Conservation (phyloP, 2,888 invertebrate genomes). For the Alloscopus bannaensis region DNA sequence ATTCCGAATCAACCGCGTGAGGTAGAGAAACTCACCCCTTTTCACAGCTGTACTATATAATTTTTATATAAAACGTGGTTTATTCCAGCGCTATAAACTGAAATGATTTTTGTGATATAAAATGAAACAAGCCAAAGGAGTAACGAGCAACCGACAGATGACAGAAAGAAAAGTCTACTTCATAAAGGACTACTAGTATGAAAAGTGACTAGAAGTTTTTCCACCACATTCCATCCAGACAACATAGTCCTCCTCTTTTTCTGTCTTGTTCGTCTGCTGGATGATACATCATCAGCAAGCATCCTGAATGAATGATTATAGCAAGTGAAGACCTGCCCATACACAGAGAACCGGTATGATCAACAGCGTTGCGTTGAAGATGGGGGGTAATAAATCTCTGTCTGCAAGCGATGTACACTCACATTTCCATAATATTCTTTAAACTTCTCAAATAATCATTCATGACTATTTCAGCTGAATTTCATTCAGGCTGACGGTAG, state of each 20-base stretch:
- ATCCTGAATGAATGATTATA: neutral
- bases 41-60: too few relatives aligned
- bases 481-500: neutral
- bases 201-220: neutral
- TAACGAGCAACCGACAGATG: neutral
- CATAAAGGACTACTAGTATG: neutral
- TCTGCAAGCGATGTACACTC: neutral
- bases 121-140: too few relatives aligned
- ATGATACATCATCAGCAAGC: neutral
- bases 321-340: slow-evolving; percentile 9
- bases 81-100: too few relatives aligned
- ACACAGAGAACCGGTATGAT: slow-evolving; percentile 4
- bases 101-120: too few relatives aligned
- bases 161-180: neutral
- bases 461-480: neutral
- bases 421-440: neutral
- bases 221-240: neutral
- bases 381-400: slow-evolving; percentile 20
- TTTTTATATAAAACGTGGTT: too few relatives aligned
- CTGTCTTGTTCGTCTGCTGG: neutral
- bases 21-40: too few relatives aligned
- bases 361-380: neutral
- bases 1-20: neutral
- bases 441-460: neutral
- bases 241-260: neutral